Conservation (phyloP, 2,888 invertebrate species). For the Thymelicus acteon region DNA sequence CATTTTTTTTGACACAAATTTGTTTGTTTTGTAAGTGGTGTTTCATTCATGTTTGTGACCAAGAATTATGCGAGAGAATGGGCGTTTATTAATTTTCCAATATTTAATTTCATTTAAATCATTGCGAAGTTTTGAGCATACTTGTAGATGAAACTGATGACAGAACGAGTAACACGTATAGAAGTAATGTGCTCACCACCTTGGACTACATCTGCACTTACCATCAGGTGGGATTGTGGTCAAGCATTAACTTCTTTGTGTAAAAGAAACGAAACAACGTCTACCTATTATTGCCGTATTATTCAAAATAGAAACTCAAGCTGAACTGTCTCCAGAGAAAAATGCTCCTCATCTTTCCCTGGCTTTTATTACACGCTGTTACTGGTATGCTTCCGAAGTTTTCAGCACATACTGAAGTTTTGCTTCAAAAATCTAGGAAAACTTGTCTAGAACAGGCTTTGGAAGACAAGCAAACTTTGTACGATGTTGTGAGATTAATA, state of each 20-base stretch:
- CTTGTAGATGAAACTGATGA: not conserved
- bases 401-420: constrained; percentile 21
- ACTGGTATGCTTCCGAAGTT: constrained; percentile 15
- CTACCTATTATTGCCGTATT: not conserved
- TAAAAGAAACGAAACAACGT: too few species aligned
- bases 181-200: too few species aligned
- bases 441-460: constrained; percentile 14
- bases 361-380: constrained; percentile 27
- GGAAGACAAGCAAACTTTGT: constrained; percentile 24
- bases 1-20: too few species aligned
- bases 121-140: too few species aligned
- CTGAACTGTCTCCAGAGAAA: not conserved
- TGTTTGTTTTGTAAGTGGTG: too few species aligned
- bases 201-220: too few species aligned
- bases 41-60: too few species aligned
- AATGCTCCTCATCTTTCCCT: constrained; percentile 14
- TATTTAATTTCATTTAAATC: too few species aligned
- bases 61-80: too few species aligned
- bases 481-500: constrained; percentile 22
- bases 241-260: too few species aligned
- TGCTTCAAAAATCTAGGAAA: constrained; percentile 21
- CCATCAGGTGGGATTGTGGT: too few species aligned
- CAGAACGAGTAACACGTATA: not conserved
- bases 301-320: constrained; percentile 11
- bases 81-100: too few species aligned